Percentiles rank a stretch among this genome's conserved stretches.
phyloP scores from a whole-genome alignment of 2,888 invertebrate species.

The Eumerus sabulonum region DNA sequence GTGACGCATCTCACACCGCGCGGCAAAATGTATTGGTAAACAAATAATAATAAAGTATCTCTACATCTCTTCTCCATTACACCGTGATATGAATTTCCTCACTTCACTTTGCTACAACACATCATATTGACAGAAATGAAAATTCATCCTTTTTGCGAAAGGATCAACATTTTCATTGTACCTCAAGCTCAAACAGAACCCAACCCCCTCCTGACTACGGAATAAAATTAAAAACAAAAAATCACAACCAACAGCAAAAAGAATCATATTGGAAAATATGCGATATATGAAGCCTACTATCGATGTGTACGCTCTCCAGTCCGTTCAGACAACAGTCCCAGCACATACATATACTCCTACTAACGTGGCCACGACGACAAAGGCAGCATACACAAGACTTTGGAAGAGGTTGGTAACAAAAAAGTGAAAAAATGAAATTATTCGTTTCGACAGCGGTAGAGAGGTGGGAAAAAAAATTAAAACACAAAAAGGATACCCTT shows the following conservation, averaged over 20 bases:
- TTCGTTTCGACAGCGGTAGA: background rate
- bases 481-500: constrained; percentile 9
- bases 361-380: constrained; percentile 17
- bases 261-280: constrained; percentile 30
- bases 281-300: constrained; percentile 13
- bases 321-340: constrained; percentile 3
- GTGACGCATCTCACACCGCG: background rate
- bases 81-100: constrained; percentile 19
- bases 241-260: background rate
- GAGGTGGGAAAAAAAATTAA: too few relatives aligned
- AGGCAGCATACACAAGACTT: constrained; percentile 1
- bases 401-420: background rate
- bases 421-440: constrained; percentile 23
- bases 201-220: background rate
- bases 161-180: constrained; percentile 48
- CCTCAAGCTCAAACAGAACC: constrained; percentile 1
- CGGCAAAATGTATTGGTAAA: constrained; percentile 3
- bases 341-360: background rate
- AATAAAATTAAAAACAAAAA: background rate
- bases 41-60: constrained; percentile 26
- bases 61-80: background rate
- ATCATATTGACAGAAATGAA: constrained; percentile 49
- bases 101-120: constrained; percentile 7
- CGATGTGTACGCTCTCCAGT: constrained; percentile 20
- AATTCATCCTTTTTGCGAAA: constrained; percentile 40